phyloP scores from a whole-genome alignment of 2,797 vertebrate genomes.

The Zalophus californianus region DNA sequence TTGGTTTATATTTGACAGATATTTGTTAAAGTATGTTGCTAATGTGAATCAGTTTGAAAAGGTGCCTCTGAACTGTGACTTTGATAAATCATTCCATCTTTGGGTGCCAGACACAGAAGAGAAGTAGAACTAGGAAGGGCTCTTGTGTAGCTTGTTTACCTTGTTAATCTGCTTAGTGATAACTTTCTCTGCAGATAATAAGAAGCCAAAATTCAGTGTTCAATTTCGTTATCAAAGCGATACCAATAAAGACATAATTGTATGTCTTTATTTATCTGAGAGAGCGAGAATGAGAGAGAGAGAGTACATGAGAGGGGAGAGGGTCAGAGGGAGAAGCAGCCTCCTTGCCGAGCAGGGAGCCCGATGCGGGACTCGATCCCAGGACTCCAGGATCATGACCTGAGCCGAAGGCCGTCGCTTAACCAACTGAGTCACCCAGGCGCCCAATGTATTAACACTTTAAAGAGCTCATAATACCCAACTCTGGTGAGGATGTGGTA shows the following conservation, averaged over 20 bases:
- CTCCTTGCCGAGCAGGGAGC: too few relatives aligned
- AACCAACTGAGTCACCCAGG: too few relatives aligned
- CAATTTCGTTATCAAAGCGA: slow-evolving; percentile 17
- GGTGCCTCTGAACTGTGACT: neutral
- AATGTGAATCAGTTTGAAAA: slow-evolving; percentile 6
- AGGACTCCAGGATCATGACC: too few relatives aligned
- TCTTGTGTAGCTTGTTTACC: neutral
- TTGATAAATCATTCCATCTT: neutral
- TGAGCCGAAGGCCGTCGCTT: too few relatives aligned
- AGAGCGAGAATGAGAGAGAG: too few relatives aligned
- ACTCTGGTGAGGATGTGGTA: neutral
- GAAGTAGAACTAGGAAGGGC: neutral
- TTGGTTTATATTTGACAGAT: neutral
- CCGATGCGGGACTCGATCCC: too few relatives aligned
- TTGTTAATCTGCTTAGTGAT: neutral
- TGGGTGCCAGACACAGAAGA: neutral
- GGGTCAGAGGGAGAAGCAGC: too few relatives aligned
- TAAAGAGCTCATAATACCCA: neutral
- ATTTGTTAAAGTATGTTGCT: neutral
- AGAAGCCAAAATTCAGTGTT: slow-evolving; percentile 36
- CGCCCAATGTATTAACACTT: neutral
- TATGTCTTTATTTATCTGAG: too few relatives aligned
- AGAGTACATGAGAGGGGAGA: too few relatives aligned
- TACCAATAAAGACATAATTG: neutral
- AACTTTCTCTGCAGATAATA: neutral